phyloP scores from a whole-genome alignment of 2,113 vertebrate genomes.

The Meles meles region DNA sequence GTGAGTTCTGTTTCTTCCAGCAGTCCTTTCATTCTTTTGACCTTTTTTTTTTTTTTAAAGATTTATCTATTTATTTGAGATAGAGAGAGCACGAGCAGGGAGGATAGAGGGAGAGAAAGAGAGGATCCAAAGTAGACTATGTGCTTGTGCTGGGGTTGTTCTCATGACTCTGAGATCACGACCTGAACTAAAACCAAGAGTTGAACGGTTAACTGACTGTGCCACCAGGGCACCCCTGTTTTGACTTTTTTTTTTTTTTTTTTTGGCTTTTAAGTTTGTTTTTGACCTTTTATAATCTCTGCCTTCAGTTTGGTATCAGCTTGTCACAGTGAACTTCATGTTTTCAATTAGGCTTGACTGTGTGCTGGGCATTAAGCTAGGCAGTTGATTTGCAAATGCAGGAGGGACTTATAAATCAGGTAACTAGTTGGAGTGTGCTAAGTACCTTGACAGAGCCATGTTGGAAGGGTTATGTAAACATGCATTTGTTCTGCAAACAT shows the following conservation, averaged over 20 bases:
- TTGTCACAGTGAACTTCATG: background rate
- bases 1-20: background rate
- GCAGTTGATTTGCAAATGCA: background rate
- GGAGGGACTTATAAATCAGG: background rate
- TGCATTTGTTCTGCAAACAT: background rate
- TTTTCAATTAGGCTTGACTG: background rate
- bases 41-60: background rate
- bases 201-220: background rate
- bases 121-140: background rate
- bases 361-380: background rate
- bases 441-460: background rate
- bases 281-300: background rate
- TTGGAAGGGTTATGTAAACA: background rate
- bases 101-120: background rate
- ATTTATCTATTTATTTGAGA: background rate
- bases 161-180: background rate
- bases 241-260: background rate
- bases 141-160: background rate
- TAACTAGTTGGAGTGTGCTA: background rate
- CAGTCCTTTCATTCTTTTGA: background rate
- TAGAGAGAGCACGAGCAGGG: background rate
- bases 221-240: too few species aligned
- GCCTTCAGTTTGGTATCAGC: background rate
- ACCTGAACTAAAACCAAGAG: background rate
- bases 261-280: background rate